Evolutionary conservation across 2,113 vertebrate species (phyloP), one percentile per base, ranked within the genome.

Genomic region (Xenopus borealis): DNA sequence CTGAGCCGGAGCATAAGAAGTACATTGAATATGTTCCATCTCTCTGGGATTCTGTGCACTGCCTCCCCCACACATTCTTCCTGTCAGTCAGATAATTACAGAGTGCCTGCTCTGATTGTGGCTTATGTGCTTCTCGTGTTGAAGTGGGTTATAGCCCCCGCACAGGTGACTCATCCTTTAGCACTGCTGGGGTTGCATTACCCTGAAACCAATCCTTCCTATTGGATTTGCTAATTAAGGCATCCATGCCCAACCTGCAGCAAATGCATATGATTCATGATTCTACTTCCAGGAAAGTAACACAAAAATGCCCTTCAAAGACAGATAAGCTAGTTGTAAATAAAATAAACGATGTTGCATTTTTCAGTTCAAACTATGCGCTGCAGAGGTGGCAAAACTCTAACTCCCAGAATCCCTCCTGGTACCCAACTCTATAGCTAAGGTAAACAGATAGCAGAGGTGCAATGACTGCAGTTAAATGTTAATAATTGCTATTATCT

Each of bases 71-170:
- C 74, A 70, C 47, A 55, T 70, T 69, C 73, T 52, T 77, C 59
- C 67, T 77, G 74, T 77, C 74, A 70, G 30, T 77, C 66, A 77
- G 14, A 70, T 77, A 77, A 77, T 77, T 77, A 62, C 67, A 75
- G 44, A 77, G 27, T 64, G 46, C 74, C 69, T 67, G 67, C 74
- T 27, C 61, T 77, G 74, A 77, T 77, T 70, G 66, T 70, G 67
- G 67, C 74, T 69, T 77, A 59, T 77, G 66, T 61, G 27, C 53
- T 50, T 57, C 63, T 77, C 57, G 59, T 70, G 66, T 50, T 70
- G 40, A 40, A 64, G 46, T 44, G 8, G 45, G 59, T 40, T 44
- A 27, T 27, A 70, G 66, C 74, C 74, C 74, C 59, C 74, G 74
- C 74, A 77, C 18, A 27, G 52, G 45, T 77, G 74, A 77, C 59